phyloP scores from a whole-genome alignment of 2,888 invertebrate species.

The Melinaea marsaeus region DNA sequence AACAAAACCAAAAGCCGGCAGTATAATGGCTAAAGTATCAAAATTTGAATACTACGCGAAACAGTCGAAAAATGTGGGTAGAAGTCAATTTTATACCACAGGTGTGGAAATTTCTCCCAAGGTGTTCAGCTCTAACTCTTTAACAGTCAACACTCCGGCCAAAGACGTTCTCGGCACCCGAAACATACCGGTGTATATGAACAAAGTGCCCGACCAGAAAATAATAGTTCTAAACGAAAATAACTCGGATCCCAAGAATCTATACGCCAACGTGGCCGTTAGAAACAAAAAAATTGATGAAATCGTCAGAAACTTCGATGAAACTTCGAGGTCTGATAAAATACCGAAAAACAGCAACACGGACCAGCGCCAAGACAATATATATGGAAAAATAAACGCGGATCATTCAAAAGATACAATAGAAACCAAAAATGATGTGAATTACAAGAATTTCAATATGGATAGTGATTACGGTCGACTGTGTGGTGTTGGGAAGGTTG shows the following conservation, averaged over 20 bases:
- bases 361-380: slow-evolving; percentile 38
- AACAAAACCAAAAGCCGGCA: slow-evolving; percentile 61
- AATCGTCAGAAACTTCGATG: slow-evolving; percentile 72
- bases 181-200: slow-evolving; percentile 78
- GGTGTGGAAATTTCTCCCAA: slow-evolving; percentile 81
- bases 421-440: slow-evolving; percentile 23
- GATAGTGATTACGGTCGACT: slow-evolving; percentile 39
- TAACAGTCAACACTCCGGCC: slow-evolving; percentile 89
- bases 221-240: slow-evolving; percentile 60
- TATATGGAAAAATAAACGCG: slow-evolving; percentile 66
- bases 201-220: slow-evolving; percentile 75
- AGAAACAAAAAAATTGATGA: slow-evolving; percentile 70
- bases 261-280: slow-evolving; percentile 65
- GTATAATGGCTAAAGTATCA: slow-evolving; percentile 85
- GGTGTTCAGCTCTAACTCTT: slow-evolving; percentile 87
- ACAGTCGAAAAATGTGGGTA: slow-evolving; percentile 74
- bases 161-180: slow-evolving; percentile 87
- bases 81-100: slow-evolving; percentile 67
- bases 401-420: slow-evolving; percentile 36
- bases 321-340: slow-evolving; percentile 64
- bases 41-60: slow-evolving; percentile 88
- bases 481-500: slow-evolving; percentile 38
- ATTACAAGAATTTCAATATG: slow-evolving; percentile 30
- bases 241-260: slow-evolving; percentile 60
- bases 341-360: slow-evolving; percentile 60